Conservation (phyloP, 2,797 vertebrate genomes). For the Malacoraja senta region DNA sequence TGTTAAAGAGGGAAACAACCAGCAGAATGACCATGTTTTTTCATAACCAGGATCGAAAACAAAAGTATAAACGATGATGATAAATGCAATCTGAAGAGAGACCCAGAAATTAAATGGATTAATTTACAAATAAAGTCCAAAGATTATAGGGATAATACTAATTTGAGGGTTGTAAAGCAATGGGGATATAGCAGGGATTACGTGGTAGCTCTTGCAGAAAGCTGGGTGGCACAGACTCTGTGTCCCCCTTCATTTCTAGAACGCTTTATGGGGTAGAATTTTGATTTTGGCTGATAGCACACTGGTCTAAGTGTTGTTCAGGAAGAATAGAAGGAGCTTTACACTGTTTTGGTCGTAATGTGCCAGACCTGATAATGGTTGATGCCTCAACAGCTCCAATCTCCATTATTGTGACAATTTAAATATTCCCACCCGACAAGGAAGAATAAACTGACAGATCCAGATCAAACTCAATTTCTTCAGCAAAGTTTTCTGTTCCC, state of each 20-base stretch:
- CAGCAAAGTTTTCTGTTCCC: slow-evolving; percentile 9
- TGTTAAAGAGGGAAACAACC: background rate
- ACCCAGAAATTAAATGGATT: background rate
- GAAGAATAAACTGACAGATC: background rate
- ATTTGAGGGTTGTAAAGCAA: background rate
- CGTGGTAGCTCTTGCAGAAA: background rate
- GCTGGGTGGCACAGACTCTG: background rate
- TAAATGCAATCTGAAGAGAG: slow-evolving; percentile 12
- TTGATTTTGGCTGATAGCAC: background rate
- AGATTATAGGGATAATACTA: background rate
- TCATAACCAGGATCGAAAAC: background rate
- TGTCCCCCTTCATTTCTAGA: background rate
- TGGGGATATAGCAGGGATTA: background rate
- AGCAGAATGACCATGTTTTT: background rate
- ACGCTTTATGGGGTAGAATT: background rate
- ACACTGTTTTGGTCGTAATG: background rate
- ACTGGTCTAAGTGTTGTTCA: background rate
- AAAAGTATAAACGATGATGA: background rate
- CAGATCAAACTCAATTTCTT: background rate
- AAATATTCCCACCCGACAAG: background rate
- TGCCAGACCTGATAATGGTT: too few species aligned
- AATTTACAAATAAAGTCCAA: background rate
- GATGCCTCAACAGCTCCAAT: background rate
- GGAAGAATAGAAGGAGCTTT: background rate
- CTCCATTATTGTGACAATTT: background rate